Evolutionary conservation across 1,140 invertebrate species (phyloP).

Genomic region (Dendrolimus punctatus): DNA sequence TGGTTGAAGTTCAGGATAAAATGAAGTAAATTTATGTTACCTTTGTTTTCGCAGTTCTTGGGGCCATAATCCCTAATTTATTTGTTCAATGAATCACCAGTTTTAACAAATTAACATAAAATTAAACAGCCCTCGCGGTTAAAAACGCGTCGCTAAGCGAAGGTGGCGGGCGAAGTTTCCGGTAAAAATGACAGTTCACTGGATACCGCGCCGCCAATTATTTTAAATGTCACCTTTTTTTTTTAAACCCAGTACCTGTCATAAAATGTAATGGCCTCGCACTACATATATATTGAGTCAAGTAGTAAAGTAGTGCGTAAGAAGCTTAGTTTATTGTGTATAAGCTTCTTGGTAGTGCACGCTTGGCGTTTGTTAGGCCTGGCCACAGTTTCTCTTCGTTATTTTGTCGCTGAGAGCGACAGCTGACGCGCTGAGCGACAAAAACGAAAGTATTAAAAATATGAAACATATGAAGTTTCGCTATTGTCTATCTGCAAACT

Average conservation of each 20-base stretch:
- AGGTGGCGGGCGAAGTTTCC: slow-evolving; percentile 50
- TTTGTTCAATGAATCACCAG: slow-evolving; percentile 25
- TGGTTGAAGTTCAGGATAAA: slow-evolving; percentile 2
- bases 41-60: slow-evolving; percentile 50
- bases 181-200: slow-evolving; percentile 45
- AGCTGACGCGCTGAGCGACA: too few species aligned
- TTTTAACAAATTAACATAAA: slow-evolving; percentile 26
- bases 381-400: too few species aligned
- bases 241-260: neutral
- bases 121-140: slow-evolving; percentile 28
- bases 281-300: neutral
- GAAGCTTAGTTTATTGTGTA: too few species aligned
- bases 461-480: too few species aligned
- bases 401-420: too few species aligned
- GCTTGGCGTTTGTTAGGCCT: too few species aligned
- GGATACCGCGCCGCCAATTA: slow-evolving; percentile 40
- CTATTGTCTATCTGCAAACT: too few species aligned
- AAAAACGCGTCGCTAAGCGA: slow-evolving; percentile 36
- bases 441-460: too few species aligned
- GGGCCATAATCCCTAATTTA: slow-evolving; percentile 43
- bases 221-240: slow-evolving; percentile 13
- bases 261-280: neutral
- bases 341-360: too few species aligned
- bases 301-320: too few species aligned
- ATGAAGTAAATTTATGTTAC: slow-evolving; percentile 23